phyloP scores from a whole-genome alignment of 2,888 invertebrate species.

The Eupithecia insigniata region DNA sequence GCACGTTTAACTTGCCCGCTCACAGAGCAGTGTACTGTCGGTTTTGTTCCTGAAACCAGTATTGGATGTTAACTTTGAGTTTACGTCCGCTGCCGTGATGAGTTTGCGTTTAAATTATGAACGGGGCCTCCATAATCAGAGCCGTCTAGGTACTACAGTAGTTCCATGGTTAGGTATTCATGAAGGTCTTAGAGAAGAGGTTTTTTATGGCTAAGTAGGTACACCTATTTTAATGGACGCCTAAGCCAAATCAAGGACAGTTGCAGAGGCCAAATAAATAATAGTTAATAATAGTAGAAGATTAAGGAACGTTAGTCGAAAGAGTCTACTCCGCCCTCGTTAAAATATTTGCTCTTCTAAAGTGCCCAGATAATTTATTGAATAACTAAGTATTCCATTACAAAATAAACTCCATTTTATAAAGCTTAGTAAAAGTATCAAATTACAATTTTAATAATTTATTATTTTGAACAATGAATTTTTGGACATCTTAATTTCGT shows the following conservation, averaged over 20 bases:
- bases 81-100: conserved; percentile 58
- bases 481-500: conserved; percentile 27
- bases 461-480: conserved; percentile 7
- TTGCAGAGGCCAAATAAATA: neutral
- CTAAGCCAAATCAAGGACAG: neutral
- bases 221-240: neutral
- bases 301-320: neutral
- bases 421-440: neutral
- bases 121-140: conserved; percentile 45
- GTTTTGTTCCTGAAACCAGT: conserved; percentile 51
- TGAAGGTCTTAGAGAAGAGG: neutral
- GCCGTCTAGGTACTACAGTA: conserved; percentile 12
- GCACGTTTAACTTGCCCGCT: conserved; percentile 49
- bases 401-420: neutral
- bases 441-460: conserved; percentile 9
- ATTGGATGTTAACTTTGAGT: conserved; percentile 62
- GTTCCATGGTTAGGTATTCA: conserved; percentile 7
- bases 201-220: conserved; percentile 2
- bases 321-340: neutral
- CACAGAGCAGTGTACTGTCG: conserved; percentile 45
- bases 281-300: neutral
- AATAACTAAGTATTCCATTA: neutral
- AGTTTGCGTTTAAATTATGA: conserved; percentile 69
- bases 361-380: conserved; percentile 3
- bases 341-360: neutral